These are phyloP conservation scores for Drosophila neutralis DNA, from an alignment of 2,888 invertebrate species.

Conservation along the genomic window DNA sequence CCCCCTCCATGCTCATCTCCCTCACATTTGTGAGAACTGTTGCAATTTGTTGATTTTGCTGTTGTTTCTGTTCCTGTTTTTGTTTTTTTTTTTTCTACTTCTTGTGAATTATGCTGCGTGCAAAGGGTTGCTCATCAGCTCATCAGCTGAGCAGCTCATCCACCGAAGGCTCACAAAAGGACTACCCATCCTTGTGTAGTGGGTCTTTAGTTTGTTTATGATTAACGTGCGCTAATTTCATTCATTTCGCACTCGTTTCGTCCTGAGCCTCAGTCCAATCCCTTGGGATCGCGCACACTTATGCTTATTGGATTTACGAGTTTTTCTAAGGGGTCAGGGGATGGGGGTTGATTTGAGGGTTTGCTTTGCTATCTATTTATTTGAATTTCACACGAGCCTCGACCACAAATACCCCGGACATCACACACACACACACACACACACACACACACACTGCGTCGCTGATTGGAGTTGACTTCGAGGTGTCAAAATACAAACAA, in stretches of 20 bases:
- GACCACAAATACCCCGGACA: constrained; percentile 49
- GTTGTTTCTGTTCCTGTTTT: constrained; percentile 10
- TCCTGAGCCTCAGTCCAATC: constrained; percentile 27
- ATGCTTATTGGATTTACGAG: constrained; percentile 72
- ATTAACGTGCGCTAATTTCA: constrained; percentile 79
- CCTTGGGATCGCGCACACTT: constrained; percentile 68
- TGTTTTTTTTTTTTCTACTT: constrained; percentile 1
- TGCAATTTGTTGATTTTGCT: constrained; percentile 64
- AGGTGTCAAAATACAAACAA: constrained; percentile 73
- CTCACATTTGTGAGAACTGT: constrained; percentile 69
- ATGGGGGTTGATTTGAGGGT: constrained; percentile 4
- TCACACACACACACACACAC: neutral
- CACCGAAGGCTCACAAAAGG: neutral
- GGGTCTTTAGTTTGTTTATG: constrained; percentile 73
- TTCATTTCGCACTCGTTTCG: constrained; percentile 71
- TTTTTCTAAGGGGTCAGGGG: neutral
- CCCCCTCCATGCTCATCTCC: neutral
- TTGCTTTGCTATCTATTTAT: constrained; percentile 47
- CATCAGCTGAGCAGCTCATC: constrained; percentile 13
- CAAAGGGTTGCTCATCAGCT: constrained; percentile 60
- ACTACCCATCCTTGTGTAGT: neutral
- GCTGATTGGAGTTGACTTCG: constrained; percentile 67
- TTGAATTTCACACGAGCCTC: constrained; percentile 64
- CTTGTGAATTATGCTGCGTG: constrained; percentile 7
- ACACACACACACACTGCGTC: neutral